phyloP scores from a whole-genome alignment of 2,888 invertebrate species.

The Andrena dorsata region DNA sequence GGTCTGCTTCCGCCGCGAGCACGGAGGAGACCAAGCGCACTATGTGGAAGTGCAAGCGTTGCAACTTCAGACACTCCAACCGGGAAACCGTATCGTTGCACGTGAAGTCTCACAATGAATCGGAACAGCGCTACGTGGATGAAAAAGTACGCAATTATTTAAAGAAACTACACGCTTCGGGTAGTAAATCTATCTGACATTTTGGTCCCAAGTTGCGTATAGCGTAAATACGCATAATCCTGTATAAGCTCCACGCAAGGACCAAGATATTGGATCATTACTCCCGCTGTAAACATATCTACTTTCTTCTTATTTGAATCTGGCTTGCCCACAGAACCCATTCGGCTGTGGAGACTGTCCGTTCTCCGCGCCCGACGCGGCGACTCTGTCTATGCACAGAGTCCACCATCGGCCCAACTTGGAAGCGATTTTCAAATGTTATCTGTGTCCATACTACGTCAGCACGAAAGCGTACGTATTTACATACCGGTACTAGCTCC shows the following conservation, averaged over 20 bases:
- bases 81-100: conserved; percentile 89
- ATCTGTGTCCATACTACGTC: conserved; percentile 92
- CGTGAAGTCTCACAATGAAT: conserved; percentile 88
- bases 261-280: too few species aligned
- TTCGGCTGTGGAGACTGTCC: conserved; percentile 90
- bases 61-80: conserved; percentile 91
- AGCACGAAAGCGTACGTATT: conserved; percentile 88
- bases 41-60: conserved; percentile 95
- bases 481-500: background rate
- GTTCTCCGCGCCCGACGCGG: conserved; percentile 88
- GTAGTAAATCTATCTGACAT: too few species aligned
- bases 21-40: conserved; percentile 89
- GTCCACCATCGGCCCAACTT: conserved; percentile 90
- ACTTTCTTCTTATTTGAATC: background rate
- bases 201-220: too few species aligned
- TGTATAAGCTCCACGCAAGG: too few species aligned
- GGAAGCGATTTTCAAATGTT: conserved; percentile 91
- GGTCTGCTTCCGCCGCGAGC: conserved; percentile 56
- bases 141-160: conserved; percentile 45
- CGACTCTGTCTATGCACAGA: conserved; percentile 88
- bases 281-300: too few species aligned
- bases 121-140: conserved; percentile 72
- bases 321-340: conserved; percentile 66
- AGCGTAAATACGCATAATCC: too few species aligned
- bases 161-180: too few species aligned